These are phyloP conservation scores for Biston betularia DNA, from an alignment of 2,888 invertebrate species.

Conservation along the genomic window DNA sequence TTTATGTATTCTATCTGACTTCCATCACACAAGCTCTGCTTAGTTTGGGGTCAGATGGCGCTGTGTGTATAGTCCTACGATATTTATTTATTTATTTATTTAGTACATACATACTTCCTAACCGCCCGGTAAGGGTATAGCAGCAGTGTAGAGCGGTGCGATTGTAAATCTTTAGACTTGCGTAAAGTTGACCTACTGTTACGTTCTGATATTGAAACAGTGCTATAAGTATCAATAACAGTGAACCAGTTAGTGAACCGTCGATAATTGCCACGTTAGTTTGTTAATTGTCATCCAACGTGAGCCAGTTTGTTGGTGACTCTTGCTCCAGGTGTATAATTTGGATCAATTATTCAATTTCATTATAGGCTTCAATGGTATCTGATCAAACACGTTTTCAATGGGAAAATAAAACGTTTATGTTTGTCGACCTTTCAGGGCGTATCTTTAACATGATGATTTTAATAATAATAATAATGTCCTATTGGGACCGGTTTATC, in stretches of 20 bases:
- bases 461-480: background rate
- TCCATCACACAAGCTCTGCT: no score
- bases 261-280: conserved; percentile 14
- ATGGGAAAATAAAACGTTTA: background rate
- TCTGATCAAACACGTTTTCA: background rate
- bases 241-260: conserved; percentile 1
- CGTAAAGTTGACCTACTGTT: background rate
- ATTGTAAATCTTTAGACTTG: no score
- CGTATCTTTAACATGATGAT: background rate
- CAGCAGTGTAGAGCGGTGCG: no score
- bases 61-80: no score
- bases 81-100: no score
- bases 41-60: no score
- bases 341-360: conserved; percentile 9
- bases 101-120: no score
- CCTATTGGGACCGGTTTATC: background rate
- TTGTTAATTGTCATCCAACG: conserved; percentile 8
- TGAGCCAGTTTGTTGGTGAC: conserved; percentile 4
- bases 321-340: conserved; percentile 7
- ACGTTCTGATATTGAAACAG: background rate
- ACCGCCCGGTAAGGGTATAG: no score
- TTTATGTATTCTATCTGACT: no score
- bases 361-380: conserved; percentile 5
- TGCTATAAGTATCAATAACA: conserved; percentile 1
- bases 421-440: conserved; percentile 7